Percentiles rank a stretch among this genome's conserved stretches.
Conservation (phyloP, 2,113 vertebrate species). For the Tretioscincus oriximinensis region DNA sequence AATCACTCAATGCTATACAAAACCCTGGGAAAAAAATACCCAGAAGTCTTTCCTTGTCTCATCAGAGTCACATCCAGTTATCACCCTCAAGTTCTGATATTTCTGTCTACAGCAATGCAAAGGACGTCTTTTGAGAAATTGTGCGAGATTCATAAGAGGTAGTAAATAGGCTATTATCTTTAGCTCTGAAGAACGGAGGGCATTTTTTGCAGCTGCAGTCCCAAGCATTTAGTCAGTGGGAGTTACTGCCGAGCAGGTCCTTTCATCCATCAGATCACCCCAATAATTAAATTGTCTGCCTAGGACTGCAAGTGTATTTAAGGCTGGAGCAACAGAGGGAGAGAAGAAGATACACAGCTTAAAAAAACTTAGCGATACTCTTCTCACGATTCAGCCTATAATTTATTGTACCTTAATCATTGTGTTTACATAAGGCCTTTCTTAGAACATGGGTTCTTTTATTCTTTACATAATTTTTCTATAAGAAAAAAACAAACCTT, state of each 20-base stretch:
- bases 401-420: slow-evolving; percentile 77
- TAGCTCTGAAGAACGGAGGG: slow-evolving; percentile 42
- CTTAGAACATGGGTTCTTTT: slow-evolving; percentile 39
- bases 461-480: background rate
- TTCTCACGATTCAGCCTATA: slow-evolving; percentile 77
- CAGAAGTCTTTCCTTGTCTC: no score
- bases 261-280: slow-evolving; percentile 79
- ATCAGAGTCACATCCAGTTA: no score
- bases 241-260: slow-evolving; percentile 67
- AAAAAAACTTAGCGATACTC: slow-evolving; percentile 73
- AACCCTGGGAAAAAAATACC: no score
- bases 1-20: no score
- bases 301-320: slow-evolving; percentile 66
- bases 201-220: slow-evolving; percentile 77
- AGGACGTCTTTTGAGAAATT: background rate
- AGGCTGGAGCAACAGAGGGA: slow-evolving; percentile 49
- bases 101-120: background rate
- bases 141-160: slow-evolving; percentile 6
- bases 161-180: slow-evolving; percentile 52
- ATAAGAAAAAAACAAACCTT: slow-evolving; percentile 5
- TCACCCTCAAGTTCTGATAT: no score
- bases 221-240: slow-evolving; percentile 79
- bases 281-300: slow-evolving; percentile 86
- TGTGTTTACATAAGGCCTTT: slow-evolving; percentile 71
- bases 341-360: slow-evolving; percentile 36